Base-by-base conservation (phyloP, 2,797 vertebrate genomes). In the Cuculus canorus region DNA sequence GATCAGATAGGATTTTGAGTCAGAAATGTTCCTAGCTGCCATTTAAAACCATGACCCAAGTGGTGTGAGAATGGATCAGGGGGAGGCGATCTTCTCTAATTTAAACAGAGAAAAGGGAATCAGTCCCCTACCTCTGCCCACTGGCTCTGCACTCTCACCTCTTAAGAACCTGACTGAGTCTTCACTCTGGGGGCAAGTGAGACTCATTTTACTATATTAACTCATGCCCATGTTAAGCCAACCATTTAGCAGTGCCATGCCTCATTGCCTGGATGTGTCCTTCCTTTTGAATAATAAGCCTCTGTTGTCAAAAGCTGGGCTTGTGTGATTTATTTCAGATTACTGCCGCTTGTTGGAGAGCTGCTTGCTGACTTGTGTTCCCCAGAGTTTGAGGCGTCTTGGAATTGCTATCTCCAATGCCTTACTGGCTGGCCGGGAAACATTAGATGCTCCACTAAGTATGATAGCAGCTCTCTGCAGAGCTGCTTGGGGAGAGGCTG, bases 401-500 rank as follows among this genome's bases (percentile, higher is more conserved):
- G 27, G 94, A 96, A 76, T 94, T 79, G 90, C 82, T 89, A 90
- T 78, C 93, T 94, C 66, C 86, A 68, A 18, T 60, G 61, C 83
- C 39, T 30, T 57, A 56, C 86, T 0, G 28, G 53, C 88, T 95
- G 91, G 60, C 82, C 18, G 50, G 87, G 82, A 92, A 79, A 88
- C 17, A 45, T 96, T 96, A 97, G 96, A 93, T 95, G 95, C 96
- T 96, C 90, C 66, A 79, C 92, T 90, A 63, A 92, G 84, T 96
- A 72, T 87, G 95, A 96, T 94, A 96, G 91, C 75, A 92, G 90
- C 57, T 93, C 86, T 92, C 86, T 13, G 15, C 32, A 70, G 83
- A 80, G 94, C 64, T 91, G 52, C 56, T 66, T 66, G 96, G 84
- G 90, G 71, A 79, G 79, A 89, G 56, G 88, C 76, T 89, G 84